Evolutionary conservation across 2,888 invertebrate species (phyloP), one percentile per base, ranked within the genome.

Genomic region (Aromia moschata): DNA sequence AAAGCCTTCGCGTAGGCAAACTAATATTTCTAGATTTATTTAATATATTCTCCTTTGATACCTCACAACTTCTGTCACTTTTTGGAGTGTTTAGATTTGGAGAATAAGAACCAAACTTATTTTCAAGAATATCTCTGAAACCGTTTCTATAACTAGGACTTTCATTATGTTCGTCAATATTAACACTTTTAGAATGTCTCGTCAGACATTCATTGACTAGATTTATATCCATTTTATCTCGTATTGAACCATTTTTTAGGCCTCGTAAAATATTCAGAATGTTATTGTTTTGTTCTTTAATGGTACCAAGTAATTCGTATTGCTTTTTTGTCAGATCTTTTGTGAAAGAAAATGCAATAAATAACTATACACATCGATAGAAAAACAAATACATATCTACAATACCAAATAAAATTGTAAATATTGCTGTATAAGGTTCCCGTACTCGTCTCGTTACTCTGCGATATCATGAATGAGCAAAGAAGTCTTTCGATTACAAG

Each of bases 401-500:
- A 79, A 31, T 77, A 71, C 82, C 83, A 83, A 56, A 84, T 76
- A 61, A 79, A 79, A 57, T 68, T 65, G 58, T 82, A 79, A 20
- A 84, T 69, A 44, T 75, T 69, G 20, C 76, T 77, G 77, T 83
- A 77, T 4, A 77, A 44, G 47, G 59, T 58, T 12, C 70, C 58
- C n/a, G 75, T 68, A 61, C 77, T 66, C 17, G 60, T 47, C 15
- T 65, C 52, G 15, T 69, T 53, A 31, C 56, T 54, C 18, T 56
- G 60, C 25, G 64, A 58, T 38, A 66, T 64, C 16, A 70, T 55
- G 10, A 71, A 53, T 10, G 61, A 59, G 51, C 75, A 77, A 56
- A 79, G 70, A 12, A 80, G 73, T 67, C 85, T 75, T 75, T 88
- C 87, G 4, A 81, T 17, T 0, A 82, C 60, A 31, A 85, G 76